phyloP scores from a whole-genome alignment of 2,888 invertebrate species.

The Polydrusus pterygomalis region DNA sequence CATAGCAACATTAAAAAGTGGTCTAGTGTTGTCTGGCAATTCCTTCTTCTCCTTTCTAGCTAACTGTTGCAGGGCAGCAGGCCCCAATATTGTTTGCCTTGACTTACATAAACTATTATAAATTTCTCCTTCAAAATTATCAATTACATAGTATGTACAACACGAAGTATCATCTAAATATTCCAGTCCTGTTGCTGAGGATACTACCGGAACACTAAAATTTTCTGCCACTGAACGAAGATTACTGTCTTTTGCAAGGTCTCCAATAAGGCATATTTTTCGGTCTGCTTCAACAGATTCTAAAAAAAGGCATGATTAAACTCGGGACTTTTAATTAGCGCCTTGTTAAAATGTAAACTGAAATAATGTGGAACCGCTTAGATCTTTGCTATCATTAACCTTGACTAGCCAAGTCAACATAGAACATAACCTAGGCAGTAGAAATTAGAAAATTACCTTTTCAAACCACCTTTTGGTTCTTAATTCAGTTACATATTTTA shows the following conservation, averaged over 20 bases:
- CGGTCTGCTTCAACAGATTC: constrained; percentile 44
- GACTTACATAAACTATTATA: constrained; percentile 81
- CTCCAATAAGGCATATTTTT: constrained; percentile 80
- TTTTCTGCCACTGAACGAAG: constrained; percentile 76
- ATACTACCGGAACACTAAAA: constrained; percentile 79
- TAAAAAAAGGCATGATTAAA: constrained; percentile 30
- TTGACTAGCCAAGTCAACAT: constrained; percentile 63
- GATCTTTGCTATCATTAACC: constrained; percentile 57
- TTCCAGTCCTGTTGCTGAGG: constrained; percentile 78
- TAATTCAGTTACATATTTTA: background rate
- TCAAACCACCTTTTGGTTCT: background rate
- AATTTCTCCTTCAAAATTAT: constrained; percentile 83
- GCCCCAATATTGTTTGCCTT: constrained; percentile 85
- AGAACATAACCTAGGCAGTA: constrained; percentile 61
- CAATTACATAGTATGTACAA: constrained; percentile 83
- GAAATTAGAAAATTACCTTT: constrained; percentile 27
- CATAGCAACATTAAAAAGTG: constrained; percentile 92
- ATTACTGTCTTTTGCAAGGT: constrained; percentile 74
- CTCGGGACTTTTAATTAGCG: constrained; percentile 35
- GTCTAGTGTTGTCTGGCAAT: constrained; percentile 84
- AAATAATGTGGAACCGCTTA: constrained; percentile 15
- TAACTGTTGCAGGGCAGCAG: constrained; percentile 85
- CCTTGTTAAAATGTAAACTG: constrained; percentile 34
- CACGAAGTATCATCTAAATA: constrained; percentile 76
- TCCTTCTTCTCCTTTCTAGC: constrained; percentile 82